Evolutionary conservation across 2,797 vertebrate species (phyloP).

Genomic region (Neosalanx taihuensis): DNA sequence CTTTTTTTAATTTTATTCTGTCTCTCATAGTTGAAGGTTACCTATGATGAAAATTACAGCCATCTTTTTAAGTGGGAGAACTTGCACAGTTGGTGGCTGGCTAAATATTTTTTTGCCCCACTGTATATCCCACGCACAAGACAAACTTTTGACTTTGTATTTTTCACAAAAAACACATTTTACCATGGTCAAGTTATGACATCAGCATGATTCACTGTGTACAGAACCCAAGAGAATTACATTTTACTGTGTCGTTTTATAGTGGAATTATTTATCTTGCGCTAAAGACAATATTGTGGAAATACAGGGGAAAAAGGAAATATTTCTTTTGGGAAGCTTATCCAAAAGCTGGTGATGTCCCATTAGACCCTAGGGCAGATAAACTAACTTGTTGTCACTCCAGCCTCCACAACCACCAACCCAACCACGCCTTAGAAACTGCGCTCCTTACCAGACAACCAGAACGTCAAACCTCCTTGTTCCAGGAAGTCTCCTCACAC

Average conservation of each 20-base stretch:
- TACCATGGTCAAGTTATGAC: background rate
- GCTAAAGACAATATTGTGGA: background rate
- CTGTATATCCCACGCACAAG: too few relatives aligned
- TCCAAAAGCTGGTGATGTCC: constrained; percentile 33
- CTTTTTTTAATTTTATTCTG: too few relatives aligned
- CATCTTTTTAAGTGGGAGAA: too few relatives aligned
- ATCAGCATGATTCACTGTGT: background rate
- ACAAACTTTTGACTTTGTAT: background rate
- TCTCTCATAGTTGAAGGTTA: too few relatives aligned
- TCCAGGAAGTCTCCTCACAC: constrained; percentile 61
- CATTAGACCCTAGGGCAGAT: constrained; percentile 26
- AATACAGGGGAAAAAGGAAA: background rate
- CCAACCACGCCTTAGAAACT: background rate
- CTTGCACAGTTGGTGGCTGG: too few relatives aligned
- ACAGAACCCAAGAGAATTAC: background rate
- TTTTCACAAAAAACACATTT: background rate
- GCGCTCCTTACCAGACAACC: constrained; percentile 15
- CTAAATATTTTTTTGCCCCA: too few relatives aligned
- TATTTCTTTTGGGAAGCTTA: background rate
- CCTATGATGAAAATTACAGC: too few relatives aligned
- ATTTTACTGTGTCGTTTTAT: background rate
- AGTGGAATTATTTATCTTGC: background rate
- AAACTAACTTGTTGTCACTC: constrained; percentile 31
- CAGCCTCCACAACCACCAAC: constrained; percentile 21
- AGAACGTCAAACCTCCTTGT: constrained; percentile 21